A percentile compares a stretch with the other conserved stretches of the same genome.
Conservation (phyloP, 2,113 vertebrate species). For the Pycnonotus jocosus region DNA sequence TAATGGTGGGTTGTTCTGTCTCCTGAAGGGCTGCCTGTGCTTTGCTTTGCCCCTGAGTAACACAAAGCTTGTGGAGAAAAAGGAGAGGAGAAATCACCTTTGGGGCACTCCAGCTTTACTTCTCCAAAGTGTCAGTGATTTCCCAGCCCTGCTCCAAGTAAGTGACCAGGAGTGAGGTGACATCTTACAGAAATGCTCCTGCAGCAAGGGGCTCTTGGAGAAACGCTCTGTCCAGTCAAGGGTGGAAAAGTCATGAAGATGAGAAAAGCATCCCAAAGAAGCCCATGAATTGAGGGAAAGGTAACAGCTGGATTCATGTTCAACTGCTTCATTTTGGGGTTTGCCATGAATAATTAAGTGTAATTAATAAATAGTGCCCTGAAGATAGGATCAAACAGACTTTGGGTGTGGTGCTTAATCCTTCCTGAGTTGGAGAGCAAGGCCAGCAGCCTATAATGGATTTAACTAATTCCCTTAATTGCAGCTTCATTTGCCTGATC, state of each 20-base stretch:
- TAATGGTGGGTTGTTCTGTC: neutral
- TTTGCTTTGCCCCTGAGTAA: neutral
- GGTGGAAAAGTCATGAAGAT: neutral
- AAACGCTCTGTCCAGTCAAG: neutral
- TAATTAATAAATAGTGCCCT: slow-evolving; percentile 64
- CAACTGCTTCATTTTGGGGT: slow-evolving; percentile 42
- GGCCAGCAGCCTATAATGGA: slow-evolving; percentile 61
- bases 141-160: neutral
- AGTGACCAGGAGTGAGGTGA: neutral
- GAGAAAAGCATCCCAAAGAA: neutral
- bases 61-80: neutral
- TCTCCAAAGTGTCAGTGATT: neutral
- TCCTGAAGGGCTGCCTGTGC: neutral
- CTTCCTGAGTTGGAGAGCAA: slow-evolving; percentile 59
- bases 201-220: neutral
- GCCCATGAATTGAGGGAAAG: slow-evolving; percentile 33
- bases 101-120: neutral
- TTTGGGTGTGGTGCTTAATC: slow-evolving; percentile 64
- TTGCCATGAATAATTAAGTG: slow-evolving; percentile 59
- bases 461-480: slow-evolving; percentile 69
- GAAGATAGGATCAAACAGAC: slow-evolving; percentile 59
- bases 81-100: neutral
- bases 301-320: slow-evolving; percentile 48
- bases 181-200: neutral
- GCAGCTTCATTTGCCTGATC: slow-evolving; percentile 65